A percentile compares a stretch with the other conserved stretches of the same genome.
These are phyloP conservation scores for Phortica variegata DNA, from an alignment of 1,140 invertebrate genomes.

Conservation along the genomic window DNA sequence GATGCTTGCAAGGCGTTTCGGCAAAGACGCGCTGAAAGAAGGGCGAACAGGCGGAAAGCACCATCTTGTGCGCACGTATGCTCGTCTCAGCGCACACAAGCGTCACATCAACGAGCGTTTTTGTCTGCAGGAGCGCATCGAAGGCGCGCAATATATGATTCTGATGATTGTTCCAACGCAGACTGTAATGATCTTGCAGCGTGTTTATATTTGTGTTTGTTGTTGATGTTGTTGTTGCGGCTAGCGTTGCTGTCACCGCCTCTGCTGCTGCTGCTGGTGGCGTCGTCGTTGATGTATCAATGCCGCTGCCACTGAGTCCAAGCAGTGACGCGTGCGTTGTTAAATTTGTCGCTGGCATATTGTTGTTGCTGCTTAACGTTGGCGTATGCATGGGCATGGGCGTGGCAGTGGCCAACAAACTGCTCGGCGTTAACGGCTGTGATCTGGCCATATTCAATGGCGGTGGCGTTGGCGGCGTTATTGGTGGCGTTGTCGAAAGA, in stretches of 20 bases:
- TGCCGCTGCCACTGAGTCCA: no score
- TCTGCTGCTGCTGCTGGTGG: no score
- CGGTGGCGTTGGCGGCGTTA: constrained; percentile 45
- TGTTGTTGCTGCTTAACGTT: not conserved
- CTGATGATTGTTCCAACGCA: constrained; percentile 91
- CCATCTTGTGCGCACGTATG: constrained; percentile 84
- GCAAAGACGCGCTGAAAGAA: constrained; percentile 86
- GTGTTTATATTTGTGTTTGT: constrained; percentile 51
- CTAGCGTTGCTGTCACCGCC: not conserved
- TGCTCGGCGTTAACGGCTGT: no score
- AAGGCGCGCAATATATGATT: constrained; percentile 81
- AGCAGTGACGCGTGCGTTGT: constrained; percentile 31
- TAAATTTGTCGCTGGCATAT: not conserved
- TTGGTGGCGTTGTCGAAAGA: constrained; percentile 47
- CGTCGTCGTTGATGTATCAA: no score
- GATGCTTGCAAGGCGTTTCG: constrained; percentile 90
- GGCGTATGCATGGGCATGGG: not conserved
- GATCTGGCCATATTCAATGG: constrained; percentile 41
- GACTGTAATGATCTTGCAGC: constrained; percentile 78
- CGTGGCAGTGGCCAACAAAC: constrained; percentile 3
- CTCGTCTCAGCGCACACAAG: constrained; percentile 81
- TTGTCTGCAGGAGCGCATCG: constrained; percentile 78
- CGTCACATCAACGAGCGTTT: constrained; percentile 84
- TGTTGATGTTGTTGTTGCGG: constrained; percentile 10
- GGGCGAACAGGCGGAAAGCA: constrained; percentile 86